Base-by-base conservation (phyloP, 2,797 vertebrate genomes). In the Telmatherina bonti region DNA sequence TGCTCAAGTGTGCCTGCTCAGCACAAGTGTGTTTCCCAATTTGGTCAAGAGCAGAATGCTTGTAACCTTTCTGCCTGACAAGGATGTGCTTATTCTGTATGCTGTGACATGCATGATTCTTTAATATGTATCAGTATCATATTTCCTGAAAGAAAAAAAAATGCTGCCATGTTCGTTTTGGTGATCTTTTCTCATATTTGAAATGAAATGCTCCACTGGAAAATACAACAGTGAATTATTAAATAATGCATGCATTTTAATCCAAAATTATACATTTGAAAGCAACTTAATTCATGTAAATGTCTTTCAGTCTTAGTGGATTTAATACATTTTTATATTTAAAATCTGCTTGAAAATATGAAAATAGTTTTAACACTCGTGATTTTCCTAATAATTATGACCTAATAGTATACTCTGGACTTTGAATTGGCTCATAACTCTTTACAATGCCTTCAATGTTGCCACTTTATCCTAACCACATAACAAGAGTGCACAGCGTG, bases 11-110 rank as follows among this genome's bases (percentile, higher is more conserved):
- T 58, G 64, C 41, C 30, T 26, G 33, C 75, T 72, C 45, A 59
- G 75, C 69, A 59, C 45, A 60, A 59, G 58, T 35, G 29, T 35
- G 29, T 27, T 52, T 12, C 63, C 67, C 47, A 43, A 13, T 67
- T 67, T 77, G 52, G 58, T 71, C 36, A 62, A 67, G 62, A 53
- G 31, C 10, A 67, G 45, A 15, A 43, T 35, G 41, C 18, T 62
- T 27, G 2, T 58, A 26, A 54, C 36, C 53, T 62, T 24, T 26
- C 27, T 6, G 38, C 58, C 31, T 43, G 53, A 45, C n/a, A 45
- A 20, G 20, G 31, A 77, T 72, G 0, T 2, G 33, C 36, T 49
- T 18, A 29, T 53, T 27, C 15, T 52, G 41, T 33, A 62, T n/a
- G 38, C 2, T 20, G 30, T 41, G 31, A 22, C 24, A 62, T 43